A percentile compares a stretch with the other conserved stretches of the same genome.
Conservation (phyloP, 92 coral and sea anemone species). For the Desmophyllum pertusum region DNA sequence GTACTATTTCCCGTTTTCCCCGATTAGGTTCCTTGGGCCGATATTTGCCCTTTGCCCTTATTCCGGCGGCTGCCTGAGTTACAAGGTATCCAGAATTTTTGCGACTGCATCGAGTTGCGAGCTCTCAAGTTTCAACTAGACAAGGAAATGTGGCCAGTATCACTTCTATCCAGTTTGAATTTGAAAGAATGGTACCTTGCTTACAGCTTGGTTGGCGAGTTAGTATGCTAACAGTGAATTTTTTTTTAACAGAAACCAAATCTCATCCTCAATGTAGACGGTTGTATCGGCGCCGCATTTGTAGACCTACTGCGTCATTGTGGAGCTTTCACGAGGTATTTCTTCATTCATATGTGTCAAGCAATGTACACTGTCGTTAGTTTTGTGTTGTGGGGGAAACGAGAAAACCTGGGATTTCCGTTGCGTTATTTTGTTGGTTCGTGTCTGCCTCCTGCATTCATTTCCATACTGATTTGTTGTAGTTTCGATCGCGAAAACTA, state of each 20-base stretch:
- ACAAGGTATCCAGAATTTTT: too few species aligned
- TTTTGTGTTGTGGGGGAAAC: not conserved
- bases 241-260: slow-evolving; percentile 82
- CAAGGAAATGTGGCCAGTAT: not conserved
- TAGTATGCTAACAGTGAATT: not conserved
- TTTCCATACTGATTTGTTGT: not conserved
- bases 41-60: too few species aligned
- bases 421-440: not conserved
- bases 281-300: slow-evolving; percentile 95
- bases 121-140: not conserved
- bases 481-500: not conserved
- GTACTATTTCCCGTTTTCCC: too few species aligned
- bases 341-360: too few species aligned
- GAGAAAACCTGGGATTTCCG: not conserved
- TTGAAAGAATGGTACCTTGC: not conserved
- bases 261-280: slow-evolving; percentile 96
- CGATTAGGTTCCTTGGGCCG: too few species aligned
- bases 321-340: slow-evolving; percentile 94
- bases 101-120: not conserved
- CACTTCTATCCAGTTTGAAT: not conserved
- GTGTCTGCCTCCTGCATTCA: not conserved
- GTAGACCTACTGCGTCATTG: slow-evolving; percentile 97
- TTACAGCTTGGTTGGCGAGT: too few species aligned
- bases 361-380: not conserved
- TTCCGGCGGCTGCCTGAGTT: too few species aligned